These are phyloP conservation scores for Eriocheir sinensis DNA, from an alignment of 1,140 invertebrate genomes.

Conservation along the genomic window DNA sequence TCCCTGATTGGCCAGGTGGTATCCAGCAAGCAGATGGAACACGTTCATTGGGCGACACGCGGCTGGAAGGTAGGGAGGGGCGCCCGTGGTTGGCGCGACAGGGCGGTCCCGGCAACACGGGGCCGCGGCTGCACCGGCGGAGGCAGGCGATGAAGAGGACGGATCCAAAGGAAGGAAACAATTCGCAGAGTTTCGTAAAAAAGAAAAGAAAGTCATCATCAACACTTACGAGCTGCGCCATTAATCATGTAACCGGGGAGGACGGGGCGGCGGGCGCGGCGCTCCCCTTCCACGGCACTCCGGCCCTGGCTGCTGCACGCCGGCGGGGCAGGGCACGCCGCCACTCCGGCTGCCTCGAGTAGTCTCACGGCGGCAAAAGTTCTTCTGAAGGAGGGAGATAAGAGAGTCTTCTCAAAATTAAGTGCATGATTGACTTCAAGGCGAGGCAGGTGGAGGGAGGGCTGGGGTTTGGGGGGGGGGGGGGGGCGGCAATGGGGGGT, in stretches of 20 bases:
- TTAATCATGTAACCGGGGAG: background rate
- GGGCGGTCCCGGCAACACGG: background rate
- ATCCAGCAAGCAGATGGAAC: background rate
- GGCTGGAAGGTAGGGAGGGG: background rate
- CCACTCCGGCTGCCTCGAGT: no score
- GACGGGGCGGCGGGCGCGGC: background rate
- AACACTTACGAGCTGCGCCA: background rate
- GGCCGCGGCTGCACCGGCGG: background rate
- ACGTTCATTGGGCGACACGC: background rate
- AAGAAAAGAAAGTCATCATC: background rate
- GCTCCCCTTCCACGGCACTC: no score
- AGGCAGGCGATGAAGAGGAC: background rate
- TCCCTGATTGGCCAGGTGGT: background rate
- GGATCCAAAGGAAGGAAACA: slow-evolving; percentile 11
- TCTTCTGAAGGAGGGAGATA: background rate
- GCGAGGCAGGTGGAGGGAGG: background rate
- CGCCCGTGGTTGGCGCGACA: background rate
- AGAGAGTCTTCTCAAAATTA: background rate
- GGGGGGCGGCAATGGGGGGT: background rate
- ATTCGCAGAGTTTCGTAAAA: background rate
- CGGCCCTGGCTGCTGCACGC: no score
- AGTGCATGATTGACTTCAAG: no score
- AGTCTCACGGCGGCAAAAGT: background rate
- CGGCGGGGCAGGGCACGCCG: no score
- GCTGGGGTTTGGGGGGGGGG: background rate